These are phyloP conservation scores for Eristalinus aeneus DNA, from an alignment of 2,888 invertebrate species.

Conservation along the genomic window DNA sequence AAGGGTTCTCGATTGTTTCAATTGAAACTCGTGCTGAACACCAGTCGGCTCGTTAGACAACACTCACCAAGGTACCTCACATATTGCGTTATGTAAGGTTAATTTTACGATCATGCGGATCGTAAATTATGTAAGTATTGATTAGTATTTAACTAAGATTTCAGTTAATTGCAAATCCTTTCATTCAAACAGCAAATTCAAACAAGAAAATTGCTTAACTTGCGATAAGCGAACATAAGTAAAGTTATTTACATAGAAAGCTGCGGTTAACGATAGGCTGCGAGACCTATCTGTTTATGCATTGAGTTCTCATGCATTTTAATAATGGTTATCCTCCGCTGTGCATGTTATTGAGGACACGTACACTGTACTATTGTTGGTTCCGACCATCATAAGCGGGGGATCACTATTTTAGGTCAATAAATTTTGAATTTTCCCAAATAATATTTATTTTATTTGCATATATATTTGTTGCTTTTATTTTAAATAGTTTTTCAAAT, in stretches of 20 bases:
- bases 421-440: background rate
- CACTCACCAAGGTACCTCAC: slow-evolving; percentile 33
- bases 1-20: slow-evolving; percentile 8
- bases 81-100: slow-evolving; percentile 16
- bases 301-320: background rate
- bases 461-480: background rate
- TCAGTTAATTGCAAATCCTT: slow-evolving; percentile 52
- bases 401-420: slow-evolving; percentile 44
- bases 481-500: background rate
- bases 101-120: slow-evolving; percentile 65
- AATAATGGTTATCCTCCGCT: slow-evolving; percentile 50
- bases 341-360: background rate
- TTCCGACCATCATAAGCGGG: slow-evolving; percentile 15
- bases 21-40: slow-evolving; percentile 27
- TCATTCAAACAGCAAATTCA: slow-evolving; percentile 37
- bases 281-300: background rate
- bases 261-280: background rate
- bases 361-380: background rate
- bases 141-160: slow-evolving; percentile 54
- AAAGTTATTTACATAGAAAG: background rate
- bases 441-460: background rate
- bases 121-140: slow-evolving; percentile 68
- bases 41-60: slow-evolving; percentile 24
- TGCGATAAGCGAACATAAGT: background rate
- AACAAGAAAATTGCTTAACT: slow-evolving; percentile 17